These are phyloP conservation scores for Phyllotreta striolata DNA, from an alignment of 2,888 invertebrate species.

Conservation along the genomic window DNA sequence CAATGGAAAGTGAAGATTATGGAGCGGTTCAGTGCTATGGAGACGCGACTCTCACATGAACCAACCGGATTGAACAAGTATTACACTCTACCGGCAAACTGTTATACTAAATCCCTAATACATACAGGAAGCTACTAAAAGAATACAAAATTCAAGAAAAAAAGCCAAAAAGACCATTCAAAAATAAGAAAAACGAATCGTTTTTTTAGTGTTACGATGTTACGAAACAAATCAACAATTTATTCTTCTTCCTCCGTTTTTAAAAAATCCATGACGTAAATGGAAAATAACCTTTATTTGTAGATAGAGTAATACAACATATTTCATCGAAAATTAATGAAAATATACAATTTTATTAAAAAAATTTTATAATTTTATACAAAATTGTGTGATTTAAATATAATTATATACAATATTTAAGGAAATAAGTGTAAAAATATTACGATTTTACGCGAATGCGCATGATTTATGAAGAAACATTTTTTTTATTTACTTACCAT, in stretches of 20 bases:
- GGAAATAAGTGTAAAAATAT: slow-evolving; percentile 1
- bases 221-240: not conserved
- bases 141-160: no score
- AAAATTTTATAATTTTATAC: not conserved
- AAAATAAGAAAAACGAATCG: no score
- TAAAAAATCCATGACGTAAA: slow-evolving; percentile 9
- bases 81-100: not conserved
- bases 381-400: not conserved
- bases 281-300: slow-evolving; percentile 11
- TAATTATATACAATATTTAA: not conserved
- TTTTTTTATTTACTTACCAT: slow-evolving; percentile 23
- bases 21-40: not conserved
- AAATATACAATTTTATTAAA: no score
- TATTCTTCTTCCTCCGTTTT: not conserved
- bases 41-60: not conserved
- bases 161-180: no score
- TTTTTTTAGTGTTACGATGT: no score
- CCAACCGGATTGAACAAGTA: slow-evolving; percentile 2
- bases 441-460: slow-evolving; percentile 3
- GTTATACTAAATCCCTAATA: no score
- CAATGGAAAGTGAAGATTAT: not conserved
- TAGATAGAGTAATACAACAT: not conserved
- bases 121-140: no score
- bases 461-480: slow-evolving; percentile 2
- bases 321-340: not conserved